Evolutionary conservation across 2,113 vertebrate genomes (phyloP).

Genomic region (Numida meleagris): DNA sequence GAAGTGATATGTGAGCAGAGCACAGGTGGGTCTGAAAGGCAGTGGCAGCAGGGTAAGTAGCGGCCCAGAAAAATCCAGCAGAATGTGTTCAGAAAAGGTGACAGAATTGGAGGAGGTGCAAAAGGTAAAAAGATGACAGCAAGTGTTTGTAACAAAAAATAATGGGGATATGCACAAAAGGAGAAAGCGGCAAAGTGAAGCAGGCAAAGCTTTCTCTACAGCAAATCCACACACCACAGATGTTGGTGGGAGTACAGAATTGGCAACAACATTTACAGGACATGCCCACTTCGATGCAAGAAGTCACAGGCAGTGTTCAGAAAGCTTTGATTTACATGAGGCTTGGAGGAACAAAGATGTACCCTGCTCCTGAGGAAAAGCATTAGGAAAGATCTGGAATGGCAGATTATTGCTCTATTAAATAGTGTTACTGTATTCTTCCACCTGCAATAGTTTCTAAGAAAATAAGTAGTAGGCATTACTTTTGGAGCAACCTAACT

Average conservation of each 20-base stretch:
- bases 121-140: background rate
- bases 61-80: background rate
- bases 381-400: background rate
- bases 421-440: no score
- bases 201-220: background rate
- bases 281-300: background rate
- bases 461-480: no score
- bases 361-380: background rate
- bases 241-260: background rate
- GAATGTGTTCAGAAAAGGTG: background rate
- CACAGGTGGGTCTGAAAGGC: background rate
- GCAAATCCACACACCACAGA: rapidly evolving
- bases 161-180: background rate
- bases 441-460: no score
- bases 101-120: background rate
- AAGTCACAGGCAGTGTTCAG: background rate
- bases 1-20: background rate
- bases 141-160: background rate
- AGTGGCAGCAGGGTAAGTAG: background rate
- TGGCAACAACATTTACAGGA: background rate
- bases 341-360: background rate
- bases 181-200: background rate
- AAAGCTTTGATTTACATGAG: background rate
- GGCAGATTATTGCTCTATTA: background rate
- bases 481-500: background rate